Conservation (phyloP, 1,140 invertebrate species). For the Macrostomum lignano region DNA sequence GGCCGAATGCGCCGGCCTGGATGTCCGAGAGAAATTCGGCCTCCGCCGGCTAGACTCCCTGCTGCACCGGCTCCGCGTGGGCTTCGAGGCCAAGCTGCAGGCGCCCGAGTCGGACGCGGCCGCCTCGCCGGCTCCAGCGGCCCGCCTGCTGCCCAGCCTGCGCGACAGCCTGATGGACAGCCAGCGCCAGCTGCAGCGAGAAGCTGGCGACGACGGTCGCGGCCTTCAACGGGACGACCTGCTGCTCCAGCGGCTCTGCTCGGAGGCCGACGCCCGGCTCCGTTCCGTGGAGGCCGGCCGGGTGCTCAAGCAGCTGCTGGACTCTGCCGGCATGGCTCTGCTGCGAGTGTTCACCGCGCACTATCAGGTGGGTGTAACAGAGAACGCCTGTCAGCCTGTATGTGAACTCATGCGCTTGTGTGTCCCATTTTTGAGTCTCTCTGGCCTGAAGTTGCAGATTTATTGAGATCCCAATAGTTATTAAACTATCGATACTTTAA, state of each 20-base stretch:
- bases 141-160: too few relatives aligned
- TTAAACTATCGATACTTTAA: too few relatives aligned
- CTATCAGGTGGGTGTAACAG: too few relatives aligned
- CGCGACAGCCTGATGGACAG: too few relatives aligned
- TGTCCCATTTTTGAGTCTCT: too few relatives aligned
- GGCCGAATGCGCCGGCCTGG: constrained; percentile 4
- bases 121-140: constrained; percentile 2
- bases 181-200: too few relatives aligned
- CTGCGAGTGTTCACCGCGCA: neutral
- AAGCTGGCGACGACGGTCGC: constrained; percentile 1
- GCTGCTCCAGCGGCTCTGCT: constrained; percentile 12
- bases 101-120: constrained; percentile 9
- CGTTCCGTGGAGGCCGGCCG: constrained; percentile 7
- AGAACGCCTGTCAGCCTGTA: too few relatives aligned
- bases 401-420: too few relatives aligned
- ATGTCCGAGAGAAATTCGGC: neutral
- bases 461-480: too few relatives aligned
- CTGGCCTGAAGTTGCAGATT: too few relatives aligned
- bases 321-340: neutral
- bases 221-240: constrained; percentile 8
- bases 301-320: constrained; percentile 4
- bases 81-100: neutral
- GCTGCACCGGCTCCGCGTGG: neutral
- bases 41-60: neutral
- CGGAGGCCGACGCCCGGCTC: constrained; percentile 7